phyloP scores from a whole-genome alignment of 2,113 vertebrate genomes.

The Indicator maculatus region DNA sequence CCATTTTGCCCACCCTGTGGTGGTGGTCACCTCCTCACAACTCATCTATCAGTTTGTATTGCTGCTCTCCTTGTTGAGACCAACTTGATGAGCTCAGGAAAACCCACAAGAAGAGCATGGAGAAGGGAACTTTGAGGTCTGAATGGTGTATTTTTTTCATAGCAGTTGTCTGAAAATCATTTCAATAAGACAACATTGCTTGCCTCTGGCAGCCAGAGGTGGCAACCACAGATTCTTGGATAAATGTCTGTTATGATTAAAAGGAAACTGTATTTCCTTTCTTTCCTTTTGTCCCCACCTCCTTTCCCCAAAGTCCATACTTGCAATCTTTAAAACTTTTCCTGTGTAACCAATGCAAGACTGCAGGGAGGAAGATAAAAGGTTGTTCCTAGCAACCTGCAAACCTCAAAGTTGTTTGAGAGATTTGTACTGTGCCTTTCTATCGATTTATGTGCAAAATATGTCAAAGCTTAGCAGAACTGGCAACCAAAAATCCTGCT shows the following conservation, averaged over 20 bases:
- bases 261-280: neutral
- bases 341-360: neutral
- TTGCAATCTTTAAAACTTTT: constrained; percentile 11
- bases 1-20: too few relatives aligned
- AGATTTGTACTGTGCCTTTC: neutral
- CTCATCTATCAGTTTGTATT: too few relatives aligned
- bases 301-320: neutral
- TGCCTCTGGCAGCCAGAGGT: neutral
- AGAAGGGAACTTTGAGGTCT: neutral
- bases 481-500: neutral
- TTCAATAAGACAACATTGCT: neutral
- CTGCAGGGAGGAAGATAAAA: constrained; percentile 9
- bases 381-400: neutral
- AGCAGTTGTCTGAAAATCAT: neutral
- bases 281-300: neutral
- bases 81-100: too few relatives aligned
- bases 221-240: neutral
- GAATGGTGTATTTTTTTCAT: neutral
- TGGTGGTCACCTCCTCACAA: too few relatives aligned
- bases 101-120: neutral
- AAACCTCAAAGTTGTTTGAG: neutral
- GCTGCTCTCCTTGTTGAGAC: too few relatives aligned
- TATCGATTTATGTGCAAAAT: constrained; percentile 35
- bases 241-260: neutral
- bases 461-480: neutral